A percentile compares a stretch with the other conserved stretches of the same genome.
These are phyloP conservation scores for Spongilla lacustris DNA, from an alignment of 37 sponge, comb jelly and placozoan species.

Conservation along the genomic window DNA sequence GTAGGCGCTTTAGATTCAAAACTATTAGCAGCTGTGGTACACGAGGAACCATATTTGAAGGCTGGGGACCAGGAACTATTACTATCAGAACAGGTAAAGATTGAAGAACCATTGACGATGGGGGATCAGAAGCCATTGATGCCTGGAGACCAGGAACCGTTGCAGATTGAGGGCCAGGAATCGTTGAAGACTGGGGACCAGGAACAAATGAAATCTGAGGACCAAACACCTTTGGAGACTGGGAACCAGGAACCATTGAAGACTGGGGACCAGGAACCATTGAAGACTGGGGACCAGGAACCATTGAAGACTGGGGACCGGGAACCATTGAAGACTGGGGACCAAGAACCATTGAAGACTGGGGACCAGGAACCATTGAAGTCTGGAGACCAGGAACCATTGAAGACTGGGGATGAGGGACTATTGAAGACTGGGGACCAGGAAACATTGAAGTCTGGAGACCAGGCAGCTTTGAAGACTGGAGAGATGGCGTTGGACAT, in stretches of 20 bases:
- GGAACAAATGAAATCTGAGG: too few species aligned
- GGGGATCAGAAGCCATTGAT: too few species aligned
- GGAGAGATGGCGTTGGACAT: not conserved
- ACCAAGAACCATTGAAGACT: not conserved
- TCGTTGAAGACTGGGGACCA: not conserved
- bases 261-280: not conserved
- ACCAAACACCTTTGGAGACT: too few species aligned
- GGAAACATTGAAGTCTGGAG: not conserved
- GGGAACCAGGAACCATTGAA: not conserved
- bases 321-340: not conserved
- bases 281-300: not conserved
- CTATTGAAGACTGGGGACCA: not conserved
- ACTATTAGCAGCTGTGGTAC: too few species aligned
- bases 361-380: not conserved
- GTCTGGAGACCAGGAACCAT: not conserved
- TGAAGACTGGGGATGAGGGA: not conserved
- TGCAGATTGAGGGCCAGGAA: not conserved
- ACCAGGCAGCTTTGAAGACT: not conserved
- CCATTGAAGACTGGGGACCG: not conserved
- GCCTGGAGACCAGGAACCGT: not conserved
- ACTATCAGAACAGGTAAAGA: too few species aligned
- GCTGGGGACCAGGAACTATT: too few species aligned
- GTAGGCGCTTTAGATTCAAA: too few species aligned
- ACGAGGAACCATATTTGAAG: too few species aligned
- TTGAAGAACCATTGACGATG: too few species aligned